These are phyloP conservation scores for Threskiornis aethiopicus DNA, from an alignment of 2,797 vertebrate species.

Conservation along the genomic window DNA sequence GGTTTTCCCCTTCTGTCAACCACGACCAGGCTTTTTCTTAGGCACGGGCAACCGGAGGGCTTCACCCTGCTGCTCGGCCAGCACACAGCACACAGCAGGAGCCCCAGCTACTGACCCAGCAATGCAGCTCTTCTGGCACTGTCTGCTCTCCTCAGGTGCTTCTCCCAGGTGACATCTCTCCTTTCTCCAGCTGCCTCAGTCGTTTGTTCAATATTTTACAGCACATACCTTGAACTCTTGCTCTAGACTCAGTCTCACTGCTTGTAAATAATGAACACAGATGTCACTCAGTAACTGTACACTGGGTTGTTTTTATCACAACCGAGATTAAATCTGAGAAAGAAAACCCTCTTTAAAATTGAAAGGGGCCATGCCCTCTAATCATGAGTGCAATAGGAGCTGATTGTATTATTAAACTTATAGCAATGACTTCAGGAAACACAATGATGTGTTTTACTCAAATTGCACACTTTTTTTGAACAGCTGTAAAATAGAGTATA, in stretches of 20 bases:
- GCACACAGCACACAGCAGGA: neutral
- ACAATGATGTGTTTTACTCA: constrained; percentile 65
- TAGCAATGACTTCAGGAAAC: constrained; percentile 72
- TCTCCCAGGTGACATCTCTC: neutral
- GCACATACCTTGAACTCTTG: constrained; percentile 30
- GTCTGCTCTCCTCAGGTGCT: neutral
- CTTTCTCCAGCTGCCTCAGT: neutral
- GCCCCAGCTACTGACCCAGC: neutral
- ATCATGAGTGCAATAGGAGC: constrained; percentile 79
- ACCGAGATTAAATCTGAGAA: neutral
- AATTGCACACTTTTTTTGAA: constrained; percentile 74
- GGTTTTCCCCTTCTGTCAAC: neutral
- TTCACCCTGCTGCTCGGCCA: neutral
- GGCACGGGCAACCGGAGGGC: accelerated
- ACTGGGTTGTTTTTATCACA: neutral
- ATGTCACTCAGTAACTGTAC: neutral
- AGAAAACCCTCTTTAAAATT: constrained; percentile 13
- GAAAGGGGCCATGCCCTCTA: constrained; percentile 50
- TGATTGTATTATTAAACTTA: constrained; percentile 69
- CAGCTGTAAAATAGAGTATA: constrained; percentile 72
- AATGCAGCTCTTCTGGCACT: neutral
- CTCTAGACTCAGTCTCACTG: constrained; percentile 11
- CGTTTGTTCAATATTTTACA: neutral
- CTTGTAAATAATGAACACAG: constrained; percentile 20
- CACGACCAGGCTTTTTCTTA: neutral